These are phyloP conservation scores for Avahi laniger DNA, from an alignment of 2,797 vertebrate species.

Conservation along the genomic window DNA sequence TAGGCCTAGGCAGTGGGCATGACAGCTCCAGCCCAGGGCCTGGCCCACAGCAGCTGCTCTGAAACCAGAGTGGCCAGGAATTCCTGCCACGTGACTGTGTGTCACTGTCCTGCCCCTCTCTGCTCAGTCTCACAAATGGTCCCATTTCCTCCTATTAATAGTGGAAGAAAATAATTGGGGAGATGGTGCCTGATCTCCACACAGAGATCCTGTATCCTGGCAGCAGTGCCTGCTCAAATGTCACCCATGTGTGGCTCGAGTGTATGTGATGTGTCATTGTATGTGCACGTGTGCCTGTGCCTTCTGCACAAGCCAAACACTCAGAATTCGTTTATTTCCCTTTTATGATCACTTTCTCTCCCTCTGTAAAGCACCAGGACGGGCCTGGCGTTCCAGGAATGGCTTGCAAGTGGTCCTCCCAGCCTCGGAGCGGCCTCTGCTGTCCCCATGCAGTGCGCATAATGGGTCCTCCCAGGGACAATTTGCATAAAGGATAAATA, in stretches of 20 bases:
- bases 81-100: fast-evolving
- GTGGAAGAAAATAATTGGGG: neutral
- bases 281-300: neutral
- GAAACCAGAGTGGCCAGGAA: neutral
- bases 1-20: no score
- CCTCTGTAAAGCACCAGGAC: conserved; percentile 53
- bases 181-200: neutral
- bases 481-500: conserved; percentile 94
- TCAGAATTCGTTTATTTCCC: conserved; percentile 63
- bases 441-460: conserved; percentile 84
- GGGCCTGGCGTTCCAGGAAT: conserved; percentile 73
- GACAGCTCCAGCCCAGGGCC: neutral
- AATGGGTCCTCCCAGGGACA: conserved; percentile 89
- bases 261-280: neutral
- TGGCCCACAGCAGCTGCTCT: fast-evolving
- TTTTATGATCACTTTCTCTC: conserved; percentile 74
- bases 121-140: neutral
- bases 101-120: neutral
- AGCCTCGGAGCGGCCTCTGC: conserved; percentile 84
- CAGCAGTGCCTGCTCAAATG: neutral
- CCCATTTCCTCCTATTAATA: no score
- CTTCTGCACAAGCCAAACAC: conserved; percentile 47
- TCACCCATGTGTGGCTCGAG: neutral
- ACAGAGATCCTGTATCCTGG: neutral
- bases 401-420: conserved; percentile 83